A percentile compares a stretch with the other conserved stretches of the same genome.
phyloP scores from a whole-genome alignment of 1,140 invertebrate genomes.

The Schlechtendalia chinensis region DNA sequence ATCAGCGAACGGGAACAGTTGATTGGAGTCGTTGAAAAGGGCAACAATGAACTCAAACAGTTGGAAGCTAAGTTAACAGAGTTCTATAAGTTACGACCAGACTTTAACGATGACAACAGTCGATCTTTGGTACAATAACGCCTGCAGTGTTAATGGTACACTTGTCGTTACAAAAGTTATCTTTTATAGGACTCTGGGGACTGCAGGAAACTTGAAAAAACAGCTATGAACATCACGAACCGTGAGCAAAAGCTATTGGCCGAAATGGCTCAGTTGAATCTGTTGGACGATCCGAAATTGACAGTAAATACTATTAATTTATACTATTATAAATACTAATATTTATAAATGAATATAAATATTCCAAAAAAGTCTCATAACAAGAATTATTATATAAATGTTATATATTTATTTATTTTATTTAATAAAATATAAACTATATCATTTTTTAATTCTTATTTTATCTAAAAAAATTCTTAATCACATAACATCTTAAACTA shows the following conservation, averaged over 20 bases:
- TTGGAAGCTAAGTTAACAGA: conserved; percentile 3
- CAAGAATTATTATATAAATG: no score
- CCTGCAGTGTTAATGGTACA: not conserved
- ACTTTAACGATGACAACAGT: not conserved
- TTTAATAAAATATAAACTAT: no score
- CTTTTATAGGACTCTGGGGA: not conserved
- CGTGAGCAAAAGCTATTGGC: conserved; percentile 24
- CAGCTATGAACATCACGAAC: not conserved
- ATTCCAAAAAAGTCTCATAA: no score
- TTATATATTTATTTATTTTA: no score
- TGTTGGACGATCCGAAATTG: conserved; percentile 9
- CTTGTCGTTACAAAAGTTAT: not conserved
- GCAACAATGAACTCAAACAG: conserved; percentile 20
- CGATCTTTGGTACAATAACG: not conserved
- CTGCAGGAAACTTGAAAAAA: conserved; percentile 1
- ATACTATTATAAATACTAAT: no score
- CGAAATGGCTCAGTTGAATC: conserved; percentile 27
- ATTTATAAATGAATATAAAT: no score
- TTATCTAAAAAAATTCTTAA: no score
- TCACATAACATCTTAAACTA: no score
- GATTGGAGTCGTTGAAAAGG: not conserved
- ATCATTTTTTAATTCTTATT: no score
- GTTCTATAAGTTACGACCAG: not conserved
- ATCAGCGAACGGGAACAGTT: conserved; percentile 30
- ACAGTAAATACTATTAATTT: conserved; percentile 5